phyloP scores from a whole-genome alignment of 92 coral and sea anemone species.

The Siderastrea siderea region DNA sequence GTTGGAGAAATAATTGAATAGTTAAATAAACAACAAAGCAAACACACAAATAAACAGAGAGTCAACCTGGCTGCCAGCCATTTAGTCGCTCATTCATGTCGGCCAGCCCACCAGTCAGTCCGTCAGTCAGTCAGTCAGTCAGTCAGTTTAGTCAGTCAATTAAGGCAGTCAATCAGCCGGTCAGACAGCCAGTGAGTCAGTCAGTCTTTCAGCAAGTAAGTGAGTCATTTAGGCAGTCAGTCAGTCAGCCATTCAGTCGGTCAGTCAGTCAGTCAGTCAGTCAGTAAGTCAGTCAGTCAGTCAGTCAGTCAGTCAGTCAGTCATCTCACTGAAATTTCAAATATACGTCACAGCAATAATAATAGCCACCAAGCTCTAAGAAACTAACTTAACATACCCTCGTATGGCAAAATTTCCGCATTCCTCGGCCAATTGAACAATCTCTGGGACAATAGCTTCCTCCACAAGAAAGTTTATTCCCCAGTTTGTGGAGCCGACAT shows the following conservation, averaged over 20 bases:
- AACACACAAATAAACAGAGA: neutral
- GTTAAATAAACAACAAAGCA: neutral
- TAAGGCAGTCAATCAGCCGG: neutral
- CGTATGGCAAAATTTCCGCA: slow-evolving; percentile 88
- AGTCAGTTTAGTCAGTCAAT: neutral
- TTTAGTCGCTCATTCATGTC: no score
- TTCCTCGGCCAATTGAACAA: slow-evolving; percentile 92
- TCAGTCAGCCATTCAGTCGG: neutral
- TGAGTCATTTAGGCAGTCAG: neutral
- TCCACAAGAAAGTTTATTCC: slow-evolving; percentile 95
- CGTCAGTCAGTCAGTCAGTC: neutral
- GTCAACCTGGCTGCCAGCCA: no score
- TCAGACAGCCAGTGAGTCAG: neutral
- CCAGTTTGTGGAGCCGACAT: slow-evolving; percentile 96
- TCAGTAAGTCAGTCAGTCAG: neutral
- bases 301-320: neutral
- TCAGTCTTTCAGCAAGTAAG: no score
- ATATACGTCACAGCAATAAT: neutral
- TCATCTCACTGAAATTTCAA: neutral
- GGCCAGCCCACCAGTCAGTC: no score
- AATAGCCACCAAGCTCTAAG: neutral
- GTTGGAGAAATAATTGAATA: no score
- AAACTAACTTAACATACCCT: slow-evolving; percentile 76
- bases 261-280: neutral
- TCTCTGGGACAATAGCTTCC: slow-evolving; percentile 92